Evolutionary conservation across 2,888 invertebrate species (phyloP).

Genomic region (Torymus texanus): DNA sequence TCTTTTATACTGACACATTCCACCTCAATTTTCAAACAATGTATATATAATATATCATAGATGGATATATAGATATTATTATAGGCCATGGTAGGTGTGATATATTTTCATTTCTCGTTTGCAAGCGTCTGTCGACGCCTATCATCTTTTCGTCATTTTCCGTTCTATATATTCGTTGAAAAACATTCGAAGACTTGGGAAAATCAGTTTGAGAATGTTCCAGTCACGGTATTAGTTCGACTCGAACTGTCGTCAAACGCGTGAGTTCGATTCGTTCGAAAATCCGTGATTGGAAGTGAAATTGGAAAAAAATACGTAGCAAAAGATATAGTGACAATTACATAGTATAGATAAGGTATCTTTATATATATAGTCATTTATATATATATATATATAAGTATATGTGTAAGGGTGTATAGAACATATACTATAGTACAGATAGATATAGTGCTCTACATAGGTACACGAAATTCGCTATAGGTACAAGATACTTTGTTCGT

Average conservation of each 20-base stretch:
- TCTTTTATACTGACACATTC: slow-evolving; percentile 27
- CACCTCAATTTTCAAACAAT: slow-evolving; percentile 34
- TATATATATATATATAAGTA: slow-evolving; percentile 53
- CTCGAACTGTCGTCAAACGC: neutral
- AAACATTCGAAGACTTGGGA: slow-evolving; percentile 42
- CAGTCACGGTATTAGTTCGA: slow-evolving; percentile 8
- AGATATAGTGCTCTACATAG: slow-evolving; percentile 67
- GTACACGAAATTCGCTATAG: slow-evolving; percentile 67
- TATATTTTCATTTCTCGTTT: slow-evolving; percentile 25
- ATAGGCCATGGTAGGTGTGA: slow-evolving; percentile 38
- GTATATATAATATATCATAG: slow-evolving; percentile 3
- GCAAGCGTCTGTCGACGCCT: slow-evolving; percentile 14
- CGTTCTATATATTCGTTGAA: slow-evolving; percentile 35
- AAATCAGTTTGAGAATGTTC: slow-evolving; percentile 19
- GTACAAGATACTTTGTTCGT: slow-evolving; percentile 58
- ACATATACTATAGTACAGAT: slow-evolving; percentile 63
- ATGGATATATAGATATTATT: slow-evolving; percentile 12
- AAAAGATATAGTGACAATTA: slow-evolving; percentile 49
- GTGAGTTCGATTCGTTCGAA: slow-evolving; percentile 4
- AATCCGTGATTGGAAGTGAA: slow-evolving; percentile 33
- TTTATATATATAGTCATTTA: slow-evolving; percentile 39
- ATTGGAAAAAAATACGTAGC: slow-evolving; percentile 35
- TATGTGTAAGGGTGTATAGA: slow-evolving; percentile 61
- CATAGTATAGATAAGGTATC: slow-evolving; percentile 48
- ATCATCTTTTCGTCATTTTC: slow-evolving; percentile 28